Evolutionary conservation across 2,113 vertebrate genomes (phyloP).

Genomic region (Mugil cephalus): DNA sequence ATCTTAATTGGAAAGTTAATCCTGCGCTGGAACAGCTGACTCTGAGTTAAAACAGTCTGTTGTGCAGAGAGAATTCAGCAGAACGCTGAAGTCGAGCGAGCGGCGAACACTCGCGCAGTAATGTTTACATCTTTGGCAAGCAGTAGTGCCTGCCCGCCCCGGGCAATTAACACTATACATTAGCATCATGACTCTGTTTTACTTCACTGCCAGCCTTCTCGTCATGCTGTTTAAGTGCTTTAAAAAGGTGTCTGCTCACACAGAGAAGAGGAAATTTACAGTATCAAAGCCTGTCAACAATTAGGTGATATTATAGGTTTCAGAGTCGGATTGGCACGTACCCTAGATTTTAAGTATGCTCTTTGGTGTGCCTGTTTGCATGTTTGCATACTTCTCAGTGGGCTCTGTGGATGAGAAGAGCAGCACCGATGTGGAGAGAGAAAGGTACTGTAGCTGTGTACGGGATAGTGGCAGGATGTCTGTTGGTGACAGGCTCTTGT

Average conservation of each 20-base stretch:
- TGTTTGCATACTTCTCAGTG: conserved; percentile 48
- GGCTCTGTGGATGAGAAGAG: conserved; percentile 23
- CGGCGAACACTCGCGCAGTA: conserved; percentile 7
- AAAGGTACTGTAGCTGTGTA: conserved; percentile 54
- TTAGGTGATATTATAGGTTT: conserved; percentile 25
- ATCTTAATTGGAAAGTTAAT: conserved; percentile 86
- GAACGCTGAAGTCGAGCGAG: conserved; percentile 16
- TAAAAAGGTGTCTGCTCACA: conserved; percentile 3
- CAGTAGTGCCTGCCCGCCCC: conserved; percentile 21
- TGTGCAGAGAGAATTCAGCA: conserved; percentile 34
- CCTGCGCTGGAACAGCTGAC: conserved; percentile 60
- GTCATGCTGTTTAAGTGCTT: conserved; percentile 34
- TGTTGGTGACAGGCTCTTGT: conserved; percentile 76
- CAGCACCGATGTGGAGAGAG: conserved; percentile 10
- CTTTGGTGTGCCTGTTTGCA: conserved; percentile 7
- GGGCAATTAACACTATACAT: conserved; percentile 40
- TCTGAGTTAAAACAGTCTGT: conserved; percentile 52
- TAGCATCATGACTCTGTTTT: conserved; percentile 39
- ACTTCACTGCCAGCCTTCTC: conserved; percentile 29
- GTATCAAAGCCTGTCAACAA: neutral
- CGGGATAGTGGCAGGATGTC: conserved; percentile 67
- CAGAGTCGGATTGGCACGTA: conserved; percentile 12
- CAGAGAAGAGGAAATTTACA: conserved; percentile 21
- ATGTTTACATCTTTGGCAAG: conserved; percentile 46
- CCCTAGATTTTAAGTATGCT: conserved; percentile 17